These are phyloP conservation scores for Rousettus madagascariensis DNA, from an alignment of 2,797 vertebrate genomes.

Conservation along the genomic window DNA sequence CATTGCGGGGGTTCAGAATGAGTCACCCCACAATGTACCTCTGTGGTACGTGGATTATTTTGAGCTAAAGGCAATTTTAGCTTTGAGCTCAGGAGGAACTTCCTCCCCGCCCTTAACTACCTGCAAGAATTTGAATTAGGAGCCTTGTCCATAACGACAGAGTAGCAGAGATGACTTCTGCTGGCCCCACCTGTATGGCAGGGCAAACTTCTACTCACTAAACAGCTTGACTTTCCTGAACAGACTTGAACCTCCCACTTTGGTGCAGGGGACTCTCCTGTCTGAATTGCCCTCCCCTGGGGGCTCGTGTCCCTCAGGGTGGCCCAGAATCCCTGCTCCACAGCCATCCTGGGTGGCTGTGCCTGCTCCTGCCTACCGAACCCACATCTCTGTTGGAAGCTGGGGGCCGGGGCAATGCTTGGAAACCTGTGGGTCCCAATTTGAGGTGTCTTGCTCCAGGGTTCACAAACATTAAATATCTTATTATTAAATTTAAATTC, in stretches of 20 bases:
- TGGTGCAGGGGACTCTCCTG: not conserved
- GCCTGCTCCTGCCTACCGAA: not conserved
- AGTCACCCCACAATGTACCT: not conserved
- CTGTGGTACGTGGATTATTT: not conserved
- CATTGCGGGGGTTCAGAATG: too few relatives aligned
- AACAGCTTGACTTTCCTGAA: not conserved
- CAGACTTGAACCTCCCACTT: not conserved
- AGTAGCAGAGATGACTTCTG: not conserved
- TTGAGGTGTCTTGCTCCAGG: not conserved
- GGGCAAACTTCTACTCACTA: not conserved
- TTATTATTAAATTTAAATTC: not conserved
- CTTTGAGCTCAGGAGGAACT: not conserved
- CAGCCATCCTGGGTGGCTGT: fast-evolving
- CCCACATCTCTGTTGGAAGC: not conserved
- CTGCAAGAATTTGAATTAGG: not conserved
- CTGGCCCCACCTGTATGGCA: too few relatives aligned
- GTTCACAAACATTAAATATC: not conserved
- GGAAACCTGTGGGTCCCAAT: not conserved
- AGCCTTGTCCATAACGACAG: not conserved
- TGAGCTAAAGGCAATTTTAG: not conserved
- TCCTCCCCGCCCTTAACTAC: not conserved
- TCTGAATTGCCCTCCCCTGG: not conserved
- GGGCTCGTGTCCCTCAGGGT: fast-evolving
- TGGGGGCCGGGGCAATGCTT: not conserved
- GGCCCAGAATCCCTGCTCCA: not conserved